These are phyloP conservation scores for Imbricaverruca yamaguchii DNA, from an alignment of 2,888 invertebrate genomes.

Conservation along the genomic window DNA sequence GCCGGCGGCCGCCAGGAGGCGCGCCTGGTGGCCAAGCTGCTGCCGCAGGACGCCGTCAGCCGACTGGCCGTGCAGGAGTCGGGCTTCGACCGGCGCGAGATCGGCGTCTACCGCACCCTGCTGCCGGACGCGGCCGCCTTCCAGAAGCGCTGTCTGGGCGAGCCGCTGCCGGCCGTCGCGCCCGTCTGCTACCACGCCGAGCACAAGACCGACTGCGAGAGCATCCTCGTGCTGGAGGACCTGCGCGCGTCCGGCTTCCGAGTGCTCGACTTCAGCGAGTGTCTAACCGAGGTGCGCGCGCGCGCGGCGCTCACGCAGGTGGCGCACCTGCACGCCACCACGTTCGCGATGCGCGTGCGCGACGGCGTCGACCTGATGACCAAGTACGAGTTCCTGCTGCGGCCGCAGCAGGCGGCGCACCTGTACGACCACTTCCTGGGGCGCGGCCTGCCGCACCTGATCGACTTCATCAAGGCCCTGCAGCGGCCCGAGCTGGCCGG, in stretches of 20 bases:
- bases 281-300: conserved; percentile 57
- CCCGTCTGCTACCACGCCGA: conserved; percentile 62
- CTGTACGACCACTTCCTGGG: conserved; percentile 71
- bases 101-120: conserved; percentile 63
- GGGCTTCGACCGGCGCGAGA: conserved; percentile 72
- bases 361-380: conserved; percentile 42
- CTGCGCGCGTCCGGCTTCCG: conserved; percentile 52
- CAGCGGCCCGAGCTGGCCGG: conserved; percentile 27
- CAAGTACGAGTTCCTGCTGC: conserved; percentile 61
- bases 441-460: conserved; percentile 65
- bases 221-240: conserved; percentile 65
- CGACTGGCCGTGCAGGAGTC: conserved; percentile 72
- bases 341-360: conserved; percentile 53
- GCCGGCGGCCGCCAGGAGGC: conserved; percentile 32
- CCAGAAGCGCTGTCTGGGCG: conserved; percentile 46
- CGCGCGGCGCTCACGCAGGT: conserved; percentile 62
- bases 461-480: conserved; percentile 55
- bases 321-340: conserved; percentile 64
- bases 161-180: conserved; percentile 43
- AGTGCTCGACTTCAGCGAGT: conserved; percentile 60
- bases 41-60: conserved; percentile 70
- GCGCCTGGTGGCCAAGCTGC: conserved; percentile 60
- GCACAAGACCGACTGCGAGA: conserved; percentile 52
- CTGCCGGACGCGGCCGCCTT: conserved; percentile 43
- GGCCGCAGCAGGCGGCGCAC: conserved; percentile 67